Evolutionary conservation across 92 coral and sea anemone genomes (phyloP), one percentile per base, ranked within the genome.

Genomic region (Virgularia gustaviana): DNA sequence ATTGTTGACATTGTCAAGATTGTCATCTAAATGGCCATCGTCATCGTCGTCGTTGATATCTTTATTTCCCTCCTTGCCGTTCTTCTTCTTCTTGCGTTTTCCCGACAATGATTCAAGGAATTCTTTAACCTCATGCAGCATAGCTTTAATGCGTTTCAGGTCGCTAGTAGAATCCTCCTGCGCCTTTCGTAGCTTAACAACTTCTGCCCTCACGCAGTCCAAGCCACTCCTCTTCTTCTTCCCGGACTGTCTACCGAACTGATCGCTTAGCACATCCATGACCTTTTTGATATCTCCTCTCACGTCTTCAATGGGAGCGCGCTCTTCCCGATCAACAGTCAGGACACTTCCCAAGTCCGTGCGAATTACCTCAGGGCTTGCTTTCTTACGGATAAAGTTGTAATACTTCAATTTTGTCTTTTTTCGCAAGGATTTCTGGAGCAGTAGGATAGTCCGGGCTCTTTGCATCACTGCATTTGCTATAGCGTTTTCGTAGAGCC

Each of bases 381-480:
- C 84, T 29, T 49, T 65, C 8, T 39, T 70, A 39, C 75, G 77
- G 73, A 86, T 82, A 33, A 78, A 80, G 41, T 83, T 65, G 9
- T 75, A 66, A 63, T 82, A 86, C 60, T 77, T 73, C 39, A 43
- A 53, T 18, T 66, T 80, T n/a, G 57, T 73, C 63, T 44, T 75
- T 45, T 63, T 64, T 31, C 82, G 66, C 20, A 83, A 66, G 6
- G 67, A 58, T 36, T 71, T 59, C 47, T 79, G 85, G 19, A 86
- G 52, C 25, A 59, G 57, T 31, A 78, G 90, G 63, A 86, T 31
- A 15, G 81, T 85, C 56, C 87, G 68, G 43, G 87, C 90, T 39
- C 87, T 81, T 31, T 86, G 87, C 87, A 86, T 82, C 0, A 64
- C 81, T 12, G 90, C 87, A 38, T 85, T 86, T 49, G 85, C 90